A percentile compares a stretch with the other conserved stretches of the same genome.
Conservation (phyloP, 2,888 invertebrate species). For the Julus scandinavius region DNA sequence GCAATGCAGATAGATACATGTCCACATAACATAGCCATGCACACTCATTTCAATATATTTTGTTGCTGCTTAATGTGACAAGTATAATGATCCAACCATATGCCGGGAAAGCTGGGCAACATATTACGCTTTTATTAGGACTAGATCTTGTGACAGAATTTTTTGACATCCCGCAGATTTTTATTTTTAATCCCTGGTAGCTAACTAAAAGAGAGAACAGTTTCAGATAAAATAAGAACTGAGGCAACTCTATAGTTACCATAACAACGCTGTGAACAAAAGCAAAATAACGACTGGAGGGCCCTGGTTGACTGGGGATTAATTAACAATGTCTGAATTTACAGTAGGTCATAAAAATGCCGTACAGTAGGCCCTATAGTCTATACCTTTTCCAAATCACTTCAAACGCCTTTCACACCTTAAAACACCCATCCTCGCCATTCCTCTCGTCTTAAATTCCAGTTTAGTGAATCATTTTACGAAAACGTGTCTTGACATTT, state of each 20-base stretch:
- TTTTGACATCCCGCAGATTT: neutral
- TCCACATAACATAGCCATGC: neutral
- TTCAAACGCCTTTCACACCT: constrained; percentile 19
- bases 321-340: neutral
- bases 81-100: constrained; percentile 22
- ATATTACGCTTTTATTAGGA: neutral
- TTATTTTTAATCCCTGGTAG: neutral
- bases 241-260: neutral
- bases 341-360: neutral
- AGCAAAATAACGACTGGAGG: constrained; percentile 12
- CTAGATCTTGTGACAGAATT: neutral
- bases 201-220: neutral
- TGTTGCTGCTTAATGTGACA: constrained; percentile 16
- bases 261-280: constrained; percentile 11
- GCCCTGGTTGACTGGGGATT: constrained; percentile 6
- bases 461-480: constrained; percentile 25
- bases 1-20: neutral
- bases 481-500: constrained; percentile 21
- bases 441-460: neutral
- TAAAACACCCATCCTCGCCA: neutral
- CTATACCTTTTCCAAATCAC: neutral
- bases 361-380: neutral
- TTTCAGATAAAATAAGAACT: neutral
- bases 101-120: constrained; percentile 4
- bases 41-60: constrained; percentile 23